Evolutionary conservation across 2,888 invertebrate genomes (phyloP).

Genomic region (Baccha elongata): DNA sequence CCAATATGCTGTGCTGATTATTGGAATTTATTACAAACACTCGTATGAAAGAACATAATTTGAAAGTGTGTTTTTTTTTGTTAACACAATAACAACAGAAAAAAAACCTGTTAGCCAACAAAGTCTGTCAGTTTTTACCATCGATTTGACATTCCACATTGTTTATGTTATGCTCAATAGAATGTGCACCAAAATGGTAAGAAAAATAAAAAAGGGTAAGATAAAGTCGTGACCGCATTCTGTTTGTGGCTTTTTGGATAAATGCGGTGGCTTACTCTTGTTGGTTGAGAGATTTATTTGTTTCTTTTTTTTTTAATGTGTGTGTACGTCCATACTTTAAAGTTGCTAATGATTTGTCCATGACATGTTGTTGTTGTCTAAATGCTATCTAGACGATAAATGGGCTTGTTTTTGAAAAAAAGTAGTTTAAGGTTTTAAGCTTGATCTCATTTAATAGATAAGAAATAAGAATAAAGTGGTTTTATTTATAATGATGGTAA

Average conservation of each 20-base stretch:
- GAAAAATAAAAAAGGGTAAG: conserved; percentile 35
- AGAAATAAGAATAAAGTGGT: too few relatives aligned
- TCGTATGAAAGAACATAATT: conserved; percentile 14
- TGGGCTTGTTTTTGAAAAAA: too few relatives aligned
- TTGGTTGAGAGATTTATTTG: conserved; percentile 17
- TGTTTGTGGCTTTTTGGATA: conserved; percentile 43
- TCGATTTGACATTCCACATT: conserved; percentile 59
- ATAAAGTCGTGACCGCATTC: conserved; percentile 67
- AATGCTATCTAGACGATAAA: not conserved
- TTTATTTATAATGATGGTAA: too few relatives aligned
- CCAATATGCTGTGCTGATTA: conserved; percentile 7
- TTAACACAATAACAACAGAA: not conserved
- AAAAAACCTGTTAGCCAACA: conserved; percentile 52
- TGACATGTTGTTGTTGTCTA: conserved; percentile 36
- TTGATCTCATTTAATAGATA: too few relatives aligned
- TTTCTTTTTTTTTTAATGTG: not conserved
- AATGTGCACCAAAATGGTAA: conserved; percentile 35
- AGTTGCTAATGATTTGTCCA: conserved; percentile 36
- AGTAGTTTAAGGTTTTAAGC: conserved; percentile 11
- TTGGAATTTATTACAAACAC: not conserved
- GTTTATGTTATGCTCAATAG: conserved; percentile 41
- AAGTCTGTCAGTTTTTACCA: conserved; percentile 43
- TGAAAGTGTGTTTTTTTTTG: conserved; percentile 36
- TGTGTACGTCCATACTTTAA: not conserved
- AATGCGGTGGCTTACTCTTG: conserved; percentile 48